Conservation (phyloP, 1,140 invertebrate species). For the Forficula auricularia region DNA sequence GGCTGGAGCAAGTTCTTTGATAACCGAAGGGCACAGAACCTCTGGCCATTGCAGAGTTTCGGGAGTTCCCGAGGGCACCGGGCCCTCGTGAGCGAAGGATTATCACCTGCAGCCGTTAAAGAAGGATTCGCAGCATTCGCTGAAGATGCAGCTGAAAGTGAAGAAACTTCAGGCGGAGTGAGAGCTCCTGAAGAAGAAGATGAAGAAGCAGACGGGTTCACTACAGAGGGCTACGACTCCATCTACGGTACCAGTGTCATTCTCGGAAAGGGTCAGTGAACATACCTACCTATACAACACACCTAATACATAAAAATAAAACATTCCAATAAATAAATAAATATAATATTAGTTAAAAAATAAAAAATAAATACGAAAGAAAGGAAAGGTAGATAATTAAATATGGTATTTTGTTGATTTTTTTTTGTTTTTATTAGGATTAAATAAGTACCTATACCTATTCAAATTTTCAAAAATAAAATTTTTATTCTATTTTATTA, state of each 20-base stretch:
- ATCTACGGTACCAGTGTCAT: slow-evolving; percentile 20
- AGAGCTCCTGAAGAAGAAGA: slow-evolving; percentile 7
- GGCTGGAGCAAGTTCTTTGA: too few relatives aligned
- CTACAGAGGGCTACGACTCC: slow-evolving; percentile 3
- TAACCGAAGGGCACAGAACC: slow-evolving; percentile 32
- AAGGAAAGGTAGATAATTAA: too few relatives aligned
- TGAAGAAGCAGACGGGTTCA: slow-evolving; percentile 11
- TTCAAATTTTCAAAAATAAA: too few relatives aligned
- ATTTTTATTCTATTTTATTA: too few relatives aligned
- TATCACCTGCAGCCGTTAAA: slow-evolving; percentile 13
- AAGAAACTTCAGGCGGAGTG: not conserved
- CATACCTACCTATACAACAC: too few relatives aligned
- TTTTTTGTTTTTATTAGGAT: too few relatives aligned
- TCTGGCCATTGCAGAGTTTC: slow-evolving; percentile 52
- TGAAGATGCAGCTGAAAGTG: slow-evolving; percentile 7
- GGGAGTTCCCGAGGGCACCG: slow-evolving; percentile 39
- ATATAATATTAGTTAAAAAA: too few relatives aligned
- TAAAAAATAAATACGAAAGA: too few relatives aligned
- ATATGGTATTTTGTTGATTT: too few relatives aligned
- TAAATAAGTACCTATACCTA: too few relatives aligned
- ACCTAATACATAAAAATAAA: too few relatives aligned
- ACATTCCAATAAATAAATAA: too few relatives aligned
- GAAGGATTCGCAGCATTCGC: not conserved
- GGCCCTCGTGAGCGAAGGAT: slow-evolving; percentile 24
- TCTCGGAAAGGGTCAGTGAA: slow-evolving; percentile 25